These are phyloP conservation scores for Trachymyrmex cornetzi DNA, from an alignment of 1,140 invertebrate species.

Conservation along the genomic window DNA sequence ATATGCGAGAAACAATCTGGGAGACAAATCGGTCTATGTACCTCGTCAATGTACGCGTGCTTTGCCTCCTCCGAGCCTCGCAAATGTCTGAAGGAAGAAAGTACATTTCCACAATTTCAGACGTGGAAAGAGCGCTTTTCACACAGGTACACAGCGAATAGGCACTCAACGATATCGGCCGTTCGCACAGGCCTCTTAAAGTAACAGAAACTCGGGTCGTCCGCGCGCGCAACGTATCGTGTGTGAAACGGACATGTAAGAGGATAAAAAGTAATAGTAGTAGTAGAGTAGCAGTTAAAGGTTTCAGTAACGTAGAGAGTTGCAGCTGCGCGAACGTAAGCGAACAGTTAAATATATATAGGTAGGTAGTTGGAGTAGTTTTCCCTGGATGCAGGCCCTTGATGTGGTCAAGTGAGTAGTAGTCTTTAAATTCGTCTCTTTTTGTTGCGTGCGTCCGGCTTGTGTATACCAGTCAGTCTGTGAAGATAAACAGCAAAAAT, in stretches of 20 bases:
- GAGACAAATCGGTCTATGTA: not conserved
- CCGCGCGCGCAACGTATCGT: constrained; percentile 69
- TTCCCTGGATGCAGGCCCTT: constrained; percentile 86
- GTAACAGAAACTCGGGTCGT: constrained; percentile 75
- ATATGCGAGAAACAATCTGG: too few species aligned
- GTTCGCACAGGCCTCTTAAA: constrained; percentile 81
- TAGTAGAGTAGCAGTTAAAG: constrained; percentile 82
- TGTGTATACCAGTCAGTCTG: constrained; percentile 87
- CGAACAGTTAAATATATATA: constrained; percentile 81
- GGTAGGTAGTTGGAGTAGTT: constrained; percentile 85
- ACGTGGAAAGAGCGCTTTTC: not conserved
- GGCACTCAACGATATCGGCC: constrained; percentile 42
- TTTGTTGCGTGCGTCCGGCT: constrained; percentile 87
- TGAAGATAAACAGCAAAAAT: constrained; percentile 86
- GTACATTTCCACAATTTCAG: not conserved
- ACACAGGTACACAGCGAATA: not conserved
- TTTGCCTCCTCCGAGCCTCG: not conserved
- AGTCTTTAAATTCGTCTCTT: constrained; percentile 87
- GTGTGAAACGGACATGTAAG: constrained; percentile 78
- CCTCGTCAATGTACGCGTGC: not conserved
- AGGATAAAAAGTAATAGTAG: constrained; percentile 75
- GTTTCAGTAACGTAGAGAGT: constrained; percentile 83
- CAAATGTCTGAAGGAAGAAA: not conserved
- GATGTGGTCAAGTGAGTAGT: constrained; percentile 87
- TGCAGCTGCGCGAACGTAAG: constrained; percentile 85